Percentiles rank a stretch among this genome's conserved stretches.
Evolutionary conservation across 2,888 invertebrate genomes (phyloP).

Genomic region (Sarcophaga rosellei): DNA sequence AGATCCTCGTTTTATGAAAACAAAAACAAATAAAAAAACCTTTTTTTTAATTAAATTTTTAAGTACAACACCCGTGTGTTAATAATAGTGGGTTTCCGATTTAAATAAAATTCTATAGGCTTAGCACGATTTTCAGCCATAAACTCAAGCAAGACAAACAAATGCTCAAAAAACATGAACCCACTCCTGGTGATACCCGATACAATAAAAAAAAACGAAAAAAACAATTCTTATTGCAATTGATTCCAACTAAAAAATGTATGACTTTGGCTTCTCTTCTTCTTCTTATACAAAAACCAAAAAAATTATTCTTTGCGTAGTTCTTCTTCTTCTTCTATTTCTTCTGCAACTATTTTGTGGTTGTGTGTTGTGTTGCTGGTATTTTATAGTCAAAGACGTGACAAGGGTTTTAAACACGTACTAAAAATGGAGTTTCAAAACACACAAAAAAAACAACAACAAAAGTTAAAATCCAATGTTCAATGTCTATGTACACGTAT

Average conservation of each 20-base stretch:
- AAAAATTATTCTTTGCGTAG: conserved; percentile 20
- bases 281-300: not conserved
- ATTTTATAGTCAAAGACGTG: conserved; percentile 61
- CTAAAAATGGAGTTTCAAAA: conserved; percentile 48
- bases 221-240: conserved; percentile 3
- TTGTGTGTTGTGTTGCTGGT: conserved; percentile 6
- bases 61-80: conserved; percentile 55
- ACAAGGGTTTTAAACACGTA: conserved; percentile 68
- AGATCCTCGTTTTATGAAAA: conserved; percentile 17
- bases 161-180: not conserved
- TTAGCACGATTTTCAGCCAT: conserved; percentile 53
- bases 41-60: conserved; percentile 26
- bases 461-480: conserved; percentile 17
- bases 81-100: conserved; percentile 55
- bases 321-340: conserved; percentile 24
- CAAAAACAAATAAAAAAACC: conserved; percentile 20
- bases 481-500: conserved; percentile 27
- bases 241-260: not conserved
- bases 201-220: not conserved
- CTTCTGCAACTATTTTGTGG: conserved; percentile 39
- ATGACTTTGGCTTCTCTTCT: not conserved
- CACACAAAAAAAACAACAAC: not conserved
- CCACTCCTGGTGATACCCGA: not conserved
- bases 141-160: not conserved
- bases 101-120: conserved; percentile 65